A percentile compares a stretch with the other conserved stretches of the same genome.
These are phyloP conservation scores for Sebastes steindachneri DNA, from an alignment of 2,797 vertebrate genomes.

Conservation along the genomic window DNA sequence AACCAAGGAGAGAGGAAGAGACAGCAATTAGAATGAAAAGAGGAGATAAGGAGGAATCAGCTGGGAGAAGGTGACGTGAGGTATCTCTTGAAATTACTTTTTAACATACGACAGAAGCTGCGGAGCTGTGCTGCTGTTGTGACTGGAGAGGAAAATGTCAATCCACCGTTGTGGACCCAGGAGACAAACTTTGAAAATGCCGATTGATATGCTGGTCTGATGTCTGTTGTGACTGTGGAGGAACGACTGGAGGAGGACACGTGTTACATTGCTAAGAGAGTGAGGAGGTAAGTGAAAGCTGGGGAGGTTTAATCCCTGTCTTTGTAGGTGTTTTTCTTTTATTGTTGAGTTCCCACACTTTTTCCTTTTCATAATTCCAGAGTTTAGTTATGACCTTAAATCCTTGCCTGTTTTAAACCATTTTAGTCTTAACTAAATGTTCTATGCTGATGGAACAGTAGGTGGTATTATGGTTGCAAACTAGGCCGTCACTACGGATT, in stretches of 20 bases:
- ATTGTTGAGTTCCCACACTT: not conserved
- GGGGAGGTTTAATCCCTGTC: not conserved
- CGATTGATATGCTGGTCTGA: not conserved
- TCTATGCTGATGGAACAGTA: not conserved
- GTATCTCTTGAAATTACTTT: not conserved
- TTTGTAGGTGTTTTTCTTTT: not conserved
- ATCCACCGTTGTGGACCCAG: not conserved
- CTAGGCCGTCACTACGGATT: not conserved
- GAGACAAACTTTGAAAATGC: slow-evolving; percentile 2
- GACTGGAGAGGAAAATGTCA: slow-evolving; percentile 1
- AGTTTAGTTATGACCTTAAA: not conserved
- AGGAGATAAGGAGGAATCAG: not conserved
- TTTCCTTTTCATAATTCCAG: not conserved
- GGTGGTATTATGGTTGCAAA: not conserved
- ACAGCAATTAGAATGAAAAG: slow-evolving; percentile 18
- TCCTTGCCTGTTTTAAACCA: not conserved
- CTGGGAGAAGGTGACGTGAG: not conserved
- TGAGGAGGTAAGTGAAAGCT: not conserved
- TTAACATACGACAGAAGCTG: not conserved
- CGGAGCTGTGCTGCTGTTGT: not conserved
- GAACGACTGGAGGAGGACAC: not conserved
- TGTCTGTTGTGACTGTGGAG: not conserved
- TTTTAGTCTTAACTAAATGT: not conserved
- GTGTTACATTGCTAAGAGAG: slow-evolving; percentile 4
- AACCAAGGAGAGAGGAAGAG: not conserved